Base-by-base conservation (phyloP, 1,140 invertebrate species). In the Dinoponera quadriceps region DNA sequence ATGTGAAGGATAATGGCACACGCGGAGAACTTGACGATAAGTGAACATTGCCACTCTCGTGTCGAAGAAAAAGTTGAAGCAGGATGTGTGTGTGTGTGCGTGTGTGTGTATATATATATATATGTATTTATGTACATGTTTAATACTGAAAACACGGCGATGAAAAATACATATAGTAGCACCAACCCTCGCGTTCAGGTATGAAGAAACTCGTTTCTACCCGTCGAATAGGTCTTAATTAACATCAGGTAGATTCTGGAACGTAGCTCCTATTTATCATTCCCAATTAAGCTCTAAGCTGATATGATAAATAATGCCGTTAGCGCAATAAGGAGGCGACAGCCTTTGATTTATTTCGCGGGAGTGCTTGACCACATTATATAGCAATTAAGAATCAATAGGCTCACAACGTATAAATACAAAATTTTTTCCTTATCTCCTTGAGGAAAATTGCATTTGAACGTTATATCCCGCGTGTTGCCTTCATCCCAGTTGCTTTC, bases 161-260 rank as follows among this genome's bases (percentile, higher is more conserved):
- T 44, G 55, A 68, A 80, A 68, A 80, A 80, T 80, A 69, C 55
- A 59, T 55, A 54, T 33, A 9, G 38, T 44, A 69, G 18, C 65
- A 78, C 49, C 57, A 78, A 57, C 18, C 49, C 55, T 29, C 44
- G 49, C 22, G 80, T 13, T 49, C 38, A n/a, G 54, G 22, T n/a
- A 62, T 29, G 66, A 74, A 82, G 68, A 49, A 85, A 74, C 38
- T 60, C 38, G 73, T 82, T 77, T 54, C 59, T 51, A 25, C 25
- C 65, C 48, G 22, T 48, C 78, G 71, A 82, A 81, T 84, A 88
- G 71, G 80, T 88, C 84, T 88, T 83, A 84, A 89, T 88, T 89
- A 89, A 74, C 68, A 86, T 80, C 60, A 49, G 83, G 57, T 66
- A 73, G 73, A 49, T 85, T 49, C 73, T 60, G 59, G 75, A 81